Conservation (phyloP, 1,140 invertebrate genomes). For the Periplaneta americana region DNA sequence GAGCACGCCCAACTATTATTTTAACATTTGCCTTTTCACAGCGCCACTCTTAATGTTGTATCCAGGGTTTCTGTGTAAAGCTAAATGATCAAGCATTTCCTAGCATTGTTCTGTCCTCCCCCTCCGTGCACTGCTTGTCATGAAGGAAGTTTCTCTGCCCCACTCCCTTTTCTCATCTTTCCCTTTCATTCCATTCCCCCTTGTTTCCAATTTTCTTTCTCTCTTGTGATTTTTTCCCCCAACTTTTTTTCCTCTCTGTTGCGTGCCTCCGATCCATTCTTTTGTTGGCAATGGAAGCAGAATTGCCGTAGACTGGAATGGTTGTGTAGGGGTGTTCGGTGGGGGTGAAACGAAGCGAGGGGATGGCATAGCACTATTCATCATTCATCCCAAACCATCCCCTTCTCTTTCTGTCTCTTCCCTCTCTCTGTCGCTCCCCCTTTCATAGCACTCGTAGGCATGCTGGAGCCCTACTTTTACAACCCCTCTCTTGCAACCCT, state of each 20-base stretch:
- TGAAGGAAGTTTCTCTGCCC: not conserved
- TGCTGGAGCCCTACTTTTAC: not conserved
- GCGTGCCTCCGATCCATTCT: not conserved
- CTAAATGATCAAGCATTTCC: not conserved
- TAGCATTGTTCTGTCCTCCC: not conserved
- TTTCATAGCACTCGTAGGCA: not conserved
- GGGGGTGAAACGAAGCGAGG: not conserved
- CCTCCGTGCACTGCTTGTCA: not conserved
- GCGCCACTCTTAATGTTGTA: not conserved
- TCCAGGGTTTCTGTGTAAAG: not conserved
- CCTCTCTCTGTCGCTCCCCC: not conserved
- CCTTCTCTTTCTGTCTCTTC: not conserved
- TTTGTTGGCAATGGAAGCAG: not conserved
- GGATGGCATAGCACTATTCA: not conserved
- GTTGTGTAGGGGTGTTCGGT: not conserved
- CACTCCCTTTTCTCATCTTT: not conserved
- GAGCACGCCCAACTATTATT: not conserved
- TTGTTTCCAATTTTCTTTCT: not conserved
- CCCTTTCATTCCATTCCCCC: not conserved
- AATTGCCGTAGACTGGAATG: not conserved
- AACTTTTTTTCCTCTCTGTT: not conserved
- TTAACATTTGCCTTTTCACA: not conserved
- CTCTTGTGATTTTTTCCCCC: not conserved
- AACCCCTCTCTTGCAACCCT: not conserved
- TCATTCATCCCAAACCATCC: not conserved